A percentile compares a stretch with the other conserved stretches of the same genome.
phyloP scores from a whole-genome alignment of 30 jellyfish, hydroid and myxozoan species.

The Sanderia malayensis region DNA sequence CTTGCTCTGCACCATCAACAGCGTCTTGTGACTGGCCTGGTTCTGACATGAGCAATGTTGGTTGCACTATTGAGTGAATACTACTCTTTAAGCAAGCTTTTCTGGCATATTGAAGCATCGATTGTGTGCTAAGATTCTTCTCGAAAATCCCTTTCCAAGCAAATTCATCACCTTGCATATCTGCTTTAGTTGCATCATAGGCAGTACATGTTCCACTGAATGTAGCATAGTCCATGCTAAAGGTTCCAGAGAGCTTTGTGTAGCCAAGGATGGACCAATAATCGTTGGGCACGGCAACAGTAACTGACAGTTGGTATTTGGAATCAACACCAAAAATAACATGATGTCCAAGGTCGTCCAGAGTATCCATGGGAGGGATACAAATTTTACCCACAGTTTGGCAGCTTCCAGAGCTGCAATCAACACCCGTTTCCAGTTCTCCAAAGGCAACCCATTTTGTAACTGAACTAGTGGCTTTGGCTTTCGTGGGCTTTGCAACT shows the following conservation, averaged over 20 bases:
- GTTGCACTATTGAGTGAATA: not conserved
- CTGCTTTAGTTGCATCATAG: conserved; percentile 22
- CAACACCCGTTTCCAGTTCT: conserved; percentile 43
- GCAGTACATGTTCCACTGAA: conserved; percentile 29
- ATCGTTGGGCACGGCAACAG: conserved; percentile 30
- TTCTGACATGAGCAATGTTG: not conserved
- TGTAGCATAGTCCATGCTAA: conserved; percentile 38
- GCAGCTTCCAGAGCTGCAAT: conserved; percentile 40
- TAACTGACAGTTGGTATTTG: conserved; percentile 25
- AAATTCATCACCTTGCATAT: conserved; percentile 16
- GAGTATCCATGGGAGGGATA: conserved; percentile 44
- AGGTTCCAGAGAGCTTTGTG: conserved; percentile 28
- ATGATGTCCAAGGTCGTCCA: conserved; percentile 25
- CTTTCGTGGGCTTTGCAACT: not conserved
- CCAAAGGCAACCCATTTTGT: conserved; percentile 41
- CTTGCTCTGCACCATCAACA: conserved; percentile 27
- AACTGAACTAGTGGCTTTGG: not conserved
- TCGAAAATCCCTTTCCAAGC: conserved; percentile 46
- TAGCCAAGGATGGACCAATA: conserved; percentile 11
- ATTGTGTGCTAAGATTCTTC: conserved; percentile 12
- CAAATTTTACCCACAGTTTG: conserved; percentile 28
- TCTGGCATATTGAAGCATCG: conserved; percentile 14
- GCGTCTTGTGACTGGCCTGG: conserved; percentile 20
- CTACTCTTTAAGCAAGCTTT: conserved; percentile 11
- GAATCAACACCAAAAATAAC: conserved; percentile 44